Base-by-base conservation (phyloP, 2,113 vertebrate genomes). In the Spea bombifrons region DNA sequence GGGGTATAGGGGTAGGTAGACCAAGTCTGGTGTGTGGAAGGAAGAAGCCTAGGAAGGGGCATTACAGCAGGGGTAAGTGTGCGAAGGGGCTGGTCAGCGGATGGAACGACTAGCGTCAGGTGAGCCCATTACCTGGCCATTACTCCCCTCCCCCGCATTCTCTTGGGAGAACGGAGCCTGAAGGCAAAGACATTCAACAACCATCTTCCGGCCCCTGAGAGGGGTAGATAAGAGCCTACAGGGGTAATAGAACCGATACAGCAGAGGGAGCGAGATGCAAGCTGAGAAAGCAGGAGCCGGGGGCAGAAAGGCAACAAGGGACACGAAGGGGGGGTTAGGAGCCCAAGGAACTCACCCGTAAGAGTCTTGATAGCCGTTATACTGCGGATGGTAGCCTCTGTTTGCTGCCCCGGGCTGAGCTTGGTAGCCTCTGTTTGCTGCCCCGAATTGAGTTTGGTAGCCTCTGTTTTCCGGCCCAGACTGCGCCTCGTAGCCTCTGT, bases 211-310 rank as follows among this genome's bases (percentile, higher is more conserved):
- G 50, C 50, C 7, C 50, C 61, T 53, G 50, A 53, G 5, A 6
- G 44, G n/a, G n/a, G 63, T 5, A 30, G n/a, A 43, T n/a, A 5
- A 9, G 16, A 7, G 15, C 4, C 5, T 3, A 5, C 5, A 1
- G 63, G 63, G 57, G 16, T 3, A 30, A n/a, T 13, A 63, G 59
- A 10, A 16, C 59, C n/a, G n/a, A 9, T 17, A n/a, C 57, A 5
- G 57, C 61, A 64, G 61, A 64, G 76, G 94, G 95, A 84, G 94
- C 94, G 47, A 94, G 94, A 73, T 96, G 94, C 86, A 95, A 94
- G 84, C 94, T 93, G 59, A 93, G 92, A 85, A 95, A 95, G 82
- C 90, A 90, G 85, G 91, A 91, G 82, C 91, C 90, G 30, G 92
- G 91, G 85, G 92, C 91, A 82, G 55, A 13, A 13, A 9, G 12